These are phyloP conservation scores for Brachionichthys hirsutus DNA, from an alignment of 2,113 vertebrate species.

Conservation along the genomic window DNA sequence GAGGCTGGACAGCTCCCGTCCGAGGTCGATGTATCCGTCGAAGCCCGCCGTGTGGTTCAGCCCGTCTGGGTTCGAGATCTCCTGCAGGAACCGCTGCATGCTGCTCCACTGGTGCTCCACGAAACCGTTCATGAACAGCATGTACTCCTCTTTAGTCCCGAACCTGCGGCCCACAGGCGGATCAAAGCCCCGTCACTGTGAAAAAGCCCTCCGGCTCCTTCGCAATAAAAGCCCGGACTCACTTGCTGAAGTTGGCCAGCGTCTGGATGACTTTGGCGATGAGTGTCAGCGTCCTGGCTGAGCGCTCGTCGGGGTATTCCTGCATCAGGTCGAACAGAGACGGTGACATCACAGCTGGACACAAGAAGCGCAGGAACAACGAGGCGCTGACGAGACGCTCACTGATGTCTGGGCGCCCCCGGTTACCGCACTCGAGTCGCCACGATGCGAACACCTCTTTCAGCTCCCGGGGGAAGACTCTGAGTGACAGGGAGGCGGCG, in stretches of 20 bases:
- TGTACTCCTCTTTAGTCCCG: slow-evolving; percentile 96
- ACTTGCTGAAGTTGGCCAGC: slow-evolving; percentile 98
- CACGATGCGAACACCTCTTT: slow-evolving; percentile 97
- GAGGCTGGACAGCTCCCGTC: slow-evolving; percentile 90
- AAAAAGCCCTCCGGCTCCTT: too few species aligned
- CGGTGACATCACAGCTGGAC: slow-evolving; percentile 96
- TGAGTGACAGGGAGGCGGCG: slow-evolving; percentile 41
- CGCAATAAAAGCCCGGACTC: slow-evolving; percentile 35
- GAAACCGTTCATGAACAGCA: slow-evolving; percentile 99
- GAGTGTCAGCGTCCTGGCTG: slow-evolving; percentile 91
- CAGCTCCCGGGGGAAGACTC: slow-evolving; percentile 94
- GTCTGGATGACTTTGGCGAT: slow-evolving; percentile 99
- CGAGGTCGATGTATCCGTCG: slow-evolving; percentile 96
- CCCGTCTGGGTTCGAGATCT: slow-evolving; percentile 95
- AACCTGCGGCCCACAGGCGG: slow-evolving; percentile 77
- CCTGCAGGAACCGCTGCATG: slow-evolving; percentile 96
- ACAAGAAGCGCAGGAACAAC: slow-evolving; percentile 97
- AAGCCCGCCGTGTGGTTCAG: slow-evolving; percentile 93
- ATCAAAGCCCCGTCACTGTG: too few species aligned
- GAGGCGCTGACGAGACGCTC: slow-evolving; percentile 97
- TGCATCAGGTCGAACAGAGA: slow-evolving; percentile 94
- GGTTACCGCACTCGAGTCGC: slow-evolving; percentile 92
- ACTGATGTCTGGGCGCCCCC: slow-evolving; percentile 92
- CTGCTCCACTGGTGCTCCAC: slow-evolving; percentile 95
- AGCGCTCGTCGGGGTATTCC: slow-evolving; percentile 95